A percentile compares a stretch with the other conserved stretches of the same genome.
phyloP scores from a whole-genome alignment of 2,888 invertebrate genomes.

The Acheta domesticus region DNA sequence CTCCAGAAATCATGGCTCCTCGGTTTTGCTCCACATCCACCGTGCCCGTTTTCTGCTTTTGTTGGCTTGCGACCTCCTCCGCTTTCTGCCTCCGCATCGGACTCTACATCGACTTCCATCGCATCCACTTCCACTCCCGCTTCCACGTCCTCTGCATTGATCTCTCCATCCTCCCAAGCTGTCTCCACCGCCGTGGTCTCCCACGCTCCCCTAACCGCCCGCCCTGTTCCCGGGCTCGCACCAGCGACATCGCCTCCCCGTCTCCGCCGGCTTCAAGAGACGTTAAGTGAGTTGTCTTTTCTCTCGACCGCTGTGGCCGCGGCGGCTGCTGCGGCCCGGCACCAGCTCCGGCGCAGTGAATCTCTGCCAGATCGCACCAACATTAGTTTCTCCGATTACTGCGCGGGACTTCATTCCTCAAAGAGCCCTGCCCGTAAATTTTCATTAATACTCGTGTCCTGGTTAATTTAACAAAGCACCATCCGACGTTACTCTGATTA shows the following conservation, averaged over 20 bases:
- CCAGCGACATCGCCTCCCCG: neutral
- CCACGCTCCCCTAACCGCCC: neutral
- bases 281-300: constrained; percentile 18
- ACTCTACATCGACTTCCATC: neutral
- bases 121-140: neutral
- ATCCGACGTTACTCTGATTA: neutral
- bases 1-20: no score
- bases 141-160: no score
- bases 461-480: neutral
- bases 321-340: neutral
- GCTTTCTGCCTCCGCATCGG: no score
- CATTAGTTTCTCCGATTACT: constrained; percentile 5
- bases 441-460: neutral
- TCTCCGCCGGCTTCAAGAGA: neutral
- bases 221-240: neutral
- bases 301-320: neutral
- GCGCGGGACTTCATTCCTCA: neutral
- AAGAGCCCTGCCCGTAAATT: neutral
- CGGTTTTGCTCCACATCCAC: no score
- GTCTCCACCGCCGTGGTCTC: no score
- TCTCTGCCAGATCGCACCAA: constrained; percentile 1
- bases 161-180: neutral
- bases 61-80: no score
- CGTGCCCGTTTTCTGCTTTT: no score
- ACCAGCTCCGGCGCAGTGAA: neutral